Base-by-base conservation (phyloP, 2,113 vertebrate species). In the Barbus barbus region DNA sequence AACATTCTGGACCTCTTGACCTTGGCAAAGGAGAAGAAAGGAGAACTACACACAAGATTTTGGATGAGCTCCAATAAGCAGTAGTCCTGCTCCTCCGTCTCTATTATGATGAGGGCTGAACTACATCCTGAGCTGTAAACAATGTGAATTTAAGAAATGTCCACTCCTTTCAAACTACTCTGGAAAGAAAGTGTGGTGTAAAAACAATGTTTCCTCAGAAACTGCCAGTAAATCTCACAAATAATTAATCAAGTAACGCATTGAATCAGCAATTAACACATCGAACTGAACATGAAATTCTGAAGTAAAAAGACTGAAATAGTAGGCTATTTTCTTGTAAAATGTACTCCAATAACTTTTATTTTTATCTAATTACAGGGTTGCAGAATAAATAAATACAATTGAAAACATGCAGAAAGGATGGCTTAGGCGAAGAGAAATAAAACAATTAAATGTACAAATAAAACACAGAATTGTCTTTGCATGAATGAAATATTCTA, bases 21-120 rank as follows among this genome's bases (percentile, higher is more conserved):
- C 69, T 73, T 24, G 11, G 9, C 38, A 73, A 73, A n/a, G 3
- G 12, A 24, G n/a, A 72, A 73, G 36, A 73, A 73, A 73, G 36
- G 11, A 41, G 28, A 22, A 38, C 67, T 38, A 38, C 22, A 73
- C 69, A 73, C 38, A 44, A 13, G 69, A 44, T 73, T 44, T 41
- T 73, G 69, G 69, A 73, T 73, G 69, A 44, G 38, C 69, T 44
- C 69, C 69, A 69, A 69, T 69, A 26, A 44, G 38, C 38, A 73
- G 22, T 41, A 26, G 38, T 73, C 3, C 69, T 12, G 22, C 69
- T 41, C 22, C 12, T 14, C 38, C 0, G 22, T 72, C 38, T 44
- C 69, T 73, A 24, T 73, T 73, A 44, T 44, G n/a, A 72, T 22
- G 18, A 73, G 69, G 69, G 11, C 69, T 44, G 69, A 44, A 73